Evolutionary conservation across 2,797 vertebrate genomes (phyloP).

Genomic region (Dipus sagitta): DNA sequence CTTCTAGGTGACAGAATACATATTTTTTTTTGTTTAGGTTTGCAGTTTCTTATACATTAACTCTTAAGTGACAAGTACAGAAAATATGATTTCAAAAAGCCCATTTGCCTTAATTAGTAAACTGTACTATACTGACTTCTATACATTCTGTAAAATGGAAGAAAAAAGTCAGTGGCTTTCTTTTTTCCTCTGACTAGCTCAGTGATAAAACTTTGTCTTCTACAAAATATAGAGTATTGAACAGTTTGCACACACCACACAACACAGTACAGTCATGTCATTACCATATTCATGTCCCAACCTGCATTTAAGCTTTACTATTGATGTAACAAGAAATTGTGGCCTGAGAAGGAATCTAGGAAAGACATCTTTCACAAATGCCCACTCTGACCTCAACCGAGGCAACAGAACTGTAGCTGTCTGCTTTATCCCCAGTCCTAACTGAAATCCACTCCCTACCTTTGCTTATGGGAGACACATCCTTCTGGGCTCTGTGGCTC

Average conservation of each 20-base stretch:
- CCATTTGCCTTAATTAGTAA: background rate
- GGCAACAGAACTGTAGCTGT: background rate
- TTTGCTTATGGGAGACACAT: background rate
- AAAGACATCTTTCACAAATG: background rate
- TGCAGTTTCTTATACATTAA: background rate
- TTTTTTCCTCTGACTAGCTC: background rate
- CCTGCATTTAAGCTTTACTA: background rate
- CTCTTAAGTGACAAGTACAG: background rate
- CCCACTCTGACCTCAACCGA: background rate
- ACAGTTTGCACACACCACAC: background rate
- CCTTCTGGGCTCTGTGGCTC: background rate
- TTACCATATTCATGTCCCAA: background rate
- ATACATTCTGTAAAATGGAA: background rate
- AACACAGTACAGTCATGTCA: background rate
- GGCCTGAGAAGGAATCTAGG: conserved; percentile 19
- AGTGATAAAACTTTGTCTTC: background rate
- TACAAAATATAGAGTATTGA: background rate
- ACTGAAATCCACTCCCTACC: background rate
- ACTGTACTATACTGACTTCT: background rate
- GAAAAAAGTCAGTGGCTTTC: background rate
- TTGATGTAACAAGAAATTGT: conserved; percentile 1
- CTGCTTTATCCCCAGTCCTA: background rate
- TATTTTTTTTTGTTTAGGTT: background rate
- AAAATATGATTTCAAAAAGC: conserved; percentile 16
- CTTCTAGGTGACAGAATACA: background rate